phyloP scores from a whole-genome alignment of 2,113 vertebrate genomes.

The Herpailurus yagouaroundi region DNA sequence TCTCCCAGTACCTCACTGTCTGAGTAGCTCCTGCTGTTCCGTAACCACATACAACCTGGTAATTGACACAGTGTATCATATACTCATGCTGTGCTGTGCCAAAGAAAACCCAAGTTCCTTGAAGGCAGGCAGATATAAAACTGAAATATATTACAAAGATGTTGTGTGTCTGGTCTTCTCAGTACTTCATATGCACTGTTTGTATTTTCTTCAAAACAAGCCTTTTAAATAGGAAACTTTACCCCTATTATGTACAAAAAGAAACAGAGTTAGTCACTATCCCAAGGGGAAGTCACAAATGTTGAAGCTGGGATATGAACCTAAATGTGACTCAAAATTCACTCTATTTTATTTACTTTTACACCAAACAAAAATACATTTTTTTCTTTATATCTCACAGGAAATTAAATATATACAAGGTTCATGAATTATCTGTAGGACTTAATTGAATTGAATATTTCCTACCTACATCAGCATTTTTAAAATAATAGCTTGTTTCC shows the following conservation, averaged over 20 bases:
- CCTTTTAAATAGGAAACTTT: not conserved
- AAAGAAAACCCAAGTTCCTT: not conserved
- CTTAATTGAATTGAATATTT: not conserved
- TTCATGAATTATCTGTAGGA: not conserved
- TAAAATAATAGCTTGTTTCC: not conserved
- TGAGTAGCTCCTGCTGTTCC: rapidly evolving
- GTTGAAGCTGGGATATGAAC: not conserved
- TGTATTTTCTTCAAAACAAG: not conserved
- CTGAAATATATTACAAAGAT: not conserved
- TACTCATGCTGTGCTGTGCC: not conserved
- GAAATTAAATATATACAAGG: not conserved
- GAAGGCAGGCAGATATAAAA: not conserved
- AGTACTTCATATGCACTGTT: not conserved
- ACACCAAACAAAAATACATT: not conserved
- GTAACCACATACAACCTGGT: not conserved
- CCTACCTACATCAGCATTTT: not conserved
- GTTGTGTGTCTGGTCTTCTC: not conserved
- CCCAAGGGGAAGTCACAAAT: not conserved
- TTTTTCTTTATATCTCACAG: not conserved
- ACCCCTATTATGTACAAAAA: not conserved
- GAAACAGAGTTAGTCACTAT: not conserved
- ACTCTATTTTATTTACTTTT: not conserved
- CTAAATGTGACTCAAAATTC: not conserved
- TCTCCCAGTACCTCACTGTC: not conserved
- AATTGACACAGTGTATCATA: not conserved